phyloP scores from a whole-genome alignment of 2,888 invertebrate species.

The Vesta saturnalis region DNA sequence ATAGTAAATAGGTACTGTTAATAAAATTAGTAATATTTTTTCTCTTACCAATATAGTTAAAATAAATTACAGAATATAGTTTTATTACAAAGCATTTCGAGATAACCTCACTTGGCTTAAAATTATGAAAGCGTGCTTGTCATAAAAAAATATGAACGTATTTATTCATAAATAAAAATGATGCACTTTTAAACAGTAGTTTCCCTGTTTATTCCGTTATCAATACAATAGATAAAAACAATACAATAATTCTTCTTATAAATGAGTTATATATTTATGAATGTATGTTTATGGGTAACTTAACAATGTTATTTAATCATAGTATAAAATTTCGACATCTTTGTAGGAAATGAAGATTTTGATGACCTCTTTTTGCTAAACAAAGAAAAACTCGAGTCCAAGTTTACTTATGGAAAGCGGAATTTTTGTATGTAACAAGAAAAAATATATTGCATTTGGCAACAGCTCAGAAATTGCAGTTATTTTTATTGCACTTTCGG shows the following conservation, averaged over 20 bases:
- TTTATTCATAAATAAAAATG: conserved; percentile 29
- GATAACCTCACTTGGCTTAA: conserved; percentile 19
- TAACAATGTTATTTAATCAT: conserved; percentile 19
- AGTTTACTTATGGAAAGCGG: conserved; percentile 19
- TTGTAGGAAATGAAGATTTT: background rate
- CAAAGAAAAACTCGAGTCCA: conserved; percentile 28
- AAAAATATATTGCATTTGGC: conserved; percentile 27
- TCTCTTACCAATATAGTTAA: no score
- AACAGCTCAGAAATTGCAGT: conserved; percentile 33
- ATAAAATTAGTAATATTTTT: background rate
- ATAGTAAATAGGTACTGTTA: no score
- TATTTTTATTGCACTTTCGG: conserved; percentile 40
- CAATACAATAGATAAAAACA: conserved; percentile 17
- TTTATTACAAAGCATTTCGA: conserved; percentile 1
- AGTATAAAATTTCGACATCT: conserved; percentile 2
- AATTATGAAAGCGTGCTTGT: conserved; percentile 23
- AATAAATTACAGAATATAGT: no score
- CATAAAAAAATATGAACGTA: conserved; percentile 23
- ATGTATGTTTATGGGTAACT: conserved; percentile 34
- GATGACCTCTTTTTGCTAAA: background rate
- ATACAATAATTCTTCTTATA: conserved; percentile 14
- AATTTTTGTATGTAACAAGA: conserved; percentile 28
- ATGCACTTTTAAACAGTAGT: conserved; percentile 29
- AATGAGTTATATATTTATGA: conserved; percentile 9
- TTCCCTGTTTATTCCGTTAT: conserved; percentile 20